Evolutionary conservation across 2,113 vertebrate species (phyloP).

Genomic region (Sciurus niger): DNA sequence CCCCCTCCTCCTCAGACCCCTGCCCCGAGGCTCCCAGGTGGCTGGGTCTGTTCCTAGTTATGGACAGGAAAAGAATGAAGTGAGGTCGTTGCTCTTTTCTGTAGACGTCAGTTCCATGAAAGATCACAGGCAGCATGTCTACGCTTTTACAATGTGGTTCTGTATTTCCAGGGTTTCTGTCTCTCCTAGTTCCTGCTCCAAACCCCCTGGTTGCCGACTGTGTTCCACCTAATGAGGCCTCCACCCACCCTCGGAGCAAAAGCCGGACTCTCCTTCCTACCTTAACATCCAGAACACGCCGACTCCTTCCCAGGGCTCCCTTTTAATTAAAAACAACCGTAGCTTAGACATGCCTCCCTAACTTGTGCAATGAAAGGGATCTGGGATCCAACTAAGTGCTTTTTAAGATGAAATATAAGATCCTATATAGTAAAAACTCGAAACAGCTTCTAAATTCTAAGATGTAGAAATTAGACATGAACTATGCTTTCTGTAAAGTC

Average conservation of each 20-base stretch:
- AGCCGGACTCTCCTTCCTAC: constrained; percentile 71
- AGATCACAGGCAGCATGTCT: constrained; percentile 87
- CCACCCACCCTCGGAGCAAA: constrained; percentile 81
- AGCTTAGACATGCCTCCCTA: constrained; percentile 69
- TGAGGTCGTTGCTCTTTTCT: constrained; percentile 85
- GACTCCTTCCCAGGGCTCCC: constrained; percentile 60
- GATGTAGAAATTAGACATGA: constrained; percentile 73
- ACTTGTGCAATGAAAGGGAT: constrained; percentile 77
- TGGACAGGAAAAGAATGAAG: constrained; percentile 89
- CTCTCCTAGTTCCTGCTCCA: constrained; percentile 90
- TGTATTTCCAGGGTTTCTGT: constrained; percentile 87
- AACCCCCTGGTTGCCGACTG: constrained; percentile 85
- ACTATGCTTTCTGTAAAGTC: constrained; percentile 57
- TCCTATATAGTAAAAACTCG: constrained; percentile 78
- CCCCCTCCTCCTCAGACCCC: constrained; percentile 61
- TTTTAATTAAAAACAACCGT: constrained; percentile 77
- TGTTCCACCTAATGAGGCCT: constrained; percentile 88
- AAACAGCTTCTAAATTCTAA: constrained; percentile 73
- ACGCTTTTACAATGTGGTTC: constrained; percentile 84
- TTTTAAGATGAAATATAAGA: constrained; percentile 77
- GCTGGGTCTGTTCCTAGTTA: constrained; percentile 87
- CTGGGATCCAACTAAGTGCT: constrained; percentile 67
- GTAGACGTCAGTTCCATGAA: constrained; percentile 87
- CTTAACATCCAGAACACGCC: constrained; percentile 69
- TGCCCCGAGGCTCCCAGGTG: constrained; percentile 71